phyloP scores from a whole-genome alignment of 1,140 invertebrate species.

The Bombus waltoni region DNA sequence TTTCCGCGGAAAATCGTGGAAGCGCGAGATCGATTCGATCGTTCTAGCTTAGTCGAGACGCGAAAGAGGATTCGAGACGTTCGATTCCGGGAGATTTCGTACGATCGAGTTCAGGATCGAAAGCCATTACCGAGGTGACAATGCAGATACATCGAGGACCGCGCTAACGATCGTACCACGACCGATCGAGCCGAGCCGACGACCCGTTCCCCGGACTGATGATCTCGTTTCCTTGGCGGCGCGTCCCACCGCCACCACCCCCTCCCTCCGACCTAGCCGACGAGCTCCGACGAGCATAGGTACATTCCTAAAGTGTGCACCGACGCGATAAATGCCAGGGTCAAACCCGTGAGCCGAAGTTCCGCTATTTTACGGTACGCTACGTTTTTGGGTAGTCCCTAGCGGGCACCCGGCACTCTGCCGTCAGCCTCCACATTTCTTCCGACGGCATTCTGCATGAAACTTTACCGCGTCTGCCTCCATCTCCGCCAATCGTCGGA shows the following conservation, averaged over 20 bases:
- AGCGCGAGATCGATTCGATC: background rate
- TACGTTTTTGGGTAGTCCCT: slow-evolving; percentile 55
- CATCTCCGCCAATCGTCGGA: background rate
- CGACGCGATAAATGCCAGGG: slow-evolving; percentile 52
- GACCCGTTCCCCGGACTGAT: background rate
- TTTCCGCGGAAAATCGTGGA: background rate
- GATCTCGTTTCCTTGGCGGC: slow-evolving; percentile 14
- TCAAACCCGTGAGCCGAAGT: slow-evolving; percentile 31
- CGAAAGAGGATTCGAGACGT: background rate
- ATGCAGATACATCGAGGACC: slow-evolving; percentile 13
- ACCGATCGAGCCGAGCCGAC: background rate
- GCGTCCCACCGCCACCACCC: too few species aligned
- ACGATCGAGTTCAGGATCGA: slow-evolving; percentile 6
- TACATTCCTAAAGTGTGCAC: slow-evolving; percentile 6
- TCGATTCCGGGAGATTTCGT: background rate
- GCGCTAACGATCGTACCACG: slow-evolving; percentile 9
- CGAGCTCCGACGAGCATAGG: background rate
- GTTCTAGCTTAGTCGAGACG: background rate
- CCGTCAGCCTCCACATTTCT: slow-evolving; percentile 32
- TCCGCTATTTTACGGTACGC: slow-evolving; percentile 49
- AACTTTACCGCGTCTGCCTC: slow-evolving; percentile 19
- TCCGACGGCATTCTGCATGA: slow-evolving; percentile 17
- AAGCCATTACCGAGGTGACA: slow-evolving; percentile 26
- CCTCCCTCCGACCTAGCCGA: too few species aligned
- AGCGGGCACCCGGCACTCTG: background rate